A percentile compares a stretch with the other conserved stretches of the same genome.
Evolutionary conservation across 2,113 vertebrate species (phyloP).

Genomic region (Chaetura pelagica): DNA sequence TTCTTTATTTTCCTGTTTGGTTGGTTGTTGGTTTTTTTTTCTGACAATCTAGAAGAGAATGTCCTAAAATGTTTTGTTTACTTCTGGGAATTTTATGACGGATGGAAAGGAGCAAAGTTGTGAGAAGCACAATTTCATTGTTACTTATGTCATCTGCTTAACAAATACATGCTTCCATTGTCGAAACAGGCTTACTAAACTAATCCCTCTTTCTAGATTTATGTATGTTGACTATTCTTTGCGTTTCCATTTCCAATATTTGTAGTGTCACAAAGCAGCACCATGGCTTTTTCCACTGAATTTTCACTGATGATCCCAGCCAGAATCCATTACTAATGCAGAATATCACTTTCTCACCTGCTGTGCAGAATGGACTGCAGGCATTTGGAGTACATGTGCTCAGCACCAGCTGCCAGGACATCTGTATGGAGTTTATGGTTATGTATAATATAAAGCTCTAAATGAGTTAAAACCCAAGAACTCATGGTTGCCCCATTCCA

Average conservation of each 20-base stretch:
- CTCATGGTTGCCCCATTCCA: not conserved
- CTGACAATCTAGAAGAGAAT: not conserved
- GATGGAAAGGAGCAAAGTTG: not conserved
- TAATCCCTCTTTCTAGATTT: not conserved
- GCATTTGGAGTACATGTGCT: not conserved
- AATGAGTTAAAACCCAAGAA: not conserved
- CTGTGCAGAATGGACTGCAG: not conserved
- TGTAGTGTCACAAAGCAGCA: not conserved
- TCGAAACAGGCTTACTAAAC: not conserved
- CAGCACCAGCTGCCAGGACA: not conserved
- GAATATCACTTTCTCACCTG: not conserved
- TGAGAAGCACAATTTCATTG: not conserved
- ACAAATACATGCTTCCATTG: not conserved
- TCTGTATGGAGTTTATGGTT: not conserved
- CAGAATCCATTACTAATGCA: fast-evolving
- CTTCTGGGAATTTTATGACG: not conserved
- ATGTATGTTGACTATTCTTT: fast-evolving
- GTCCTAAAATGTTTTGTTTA: not conserved
- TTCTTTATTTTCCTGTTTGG: not conserved
- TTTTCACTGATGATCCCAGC: not conserved
- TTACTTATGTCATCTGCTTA: not conserved
- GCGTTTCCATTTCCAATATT: not conserved
- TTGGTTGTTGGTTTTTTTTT: no score
- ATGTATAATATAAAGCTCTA: not conserved
- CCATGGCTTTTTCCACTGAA: not conserved